A percentile compares a stretch with the other conserved stretches of the same genome.
Conservation (phyloP, 2,888 invertebrate genomes). For the Caenorhabditis auriculariae region DNA sequence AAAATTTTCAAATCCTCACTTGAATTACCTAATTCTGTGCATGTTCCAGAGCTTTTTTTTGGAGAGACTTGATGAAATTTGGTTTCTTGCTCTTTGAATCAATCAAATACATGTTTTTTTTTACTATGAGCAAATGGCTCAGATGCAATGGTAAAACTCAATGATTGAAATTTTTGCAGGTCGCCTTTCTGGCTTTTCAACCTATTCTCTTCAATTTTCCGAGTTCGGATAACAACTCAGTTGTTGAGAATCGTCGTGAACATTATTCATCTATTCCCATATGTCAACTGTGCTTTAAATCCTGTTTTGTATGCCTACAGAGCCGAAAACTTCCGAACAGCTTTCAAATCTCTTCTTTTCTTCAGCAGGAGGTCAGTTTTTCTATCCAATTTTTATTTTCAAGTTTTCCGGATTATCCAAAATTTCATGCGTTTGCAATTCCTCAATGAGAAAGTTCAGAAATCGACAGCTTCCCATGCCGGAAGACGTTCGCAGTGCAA, state of each 20-base stretch:
- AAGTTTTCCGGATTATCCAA: slow-evolving; percentile 8
- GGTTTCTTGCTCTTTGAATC: too few relatives aligned
- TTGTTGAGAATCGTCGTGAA: slow-evolving; percentile 60
- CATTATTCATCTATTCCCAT: slow-evolving; percentile 60
- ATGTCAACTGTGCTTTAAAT: slow-evolving; percentile 62
- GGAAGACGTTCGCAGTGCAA: slow-evolving; percentile 19
- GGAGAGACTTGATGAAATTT: too few relatives aligned
- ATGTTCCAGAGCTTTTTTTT: too few relatives aligned
- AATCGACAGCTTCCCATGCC: slow-evolving; percentile 29
- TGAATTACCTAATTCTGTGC: too few relatives aligned
- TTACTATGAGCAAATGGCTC: not conserved
- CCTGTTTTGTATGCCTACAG: slow-evolving; percentile 57
- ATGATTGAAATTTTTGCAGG: slow-evolving; percentile 40
- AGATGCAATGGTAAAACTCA: not conserved
- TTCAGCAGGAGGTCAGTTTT: slow-evolving; percentile 30
- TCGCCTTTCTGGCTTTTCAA: slow-evolving; percentile 63
- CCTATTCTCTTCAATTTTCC: slow-evolving; percentile 56
- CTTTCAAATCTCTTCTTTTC: slow-evolving; percentile 53
- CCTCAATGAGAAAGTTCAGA: slow-evolving; percentile 16
- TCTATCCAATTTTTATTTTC: not conserved
- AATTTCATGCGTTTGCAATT: slow-evolving; percentile 14
- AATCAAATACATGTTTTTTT: too few relatives aligned
- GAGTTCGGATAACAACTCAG: slow-evolving; percentile 51
- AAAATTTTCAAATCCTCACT: too few relatives aligned
- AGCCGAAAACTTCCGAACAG: slow-evolving; percentile 60